These are phyloP conservation scores for Tetragonisca angustula DNA, from an alignment of 2,888 invertebrate species.

Conservation along the genomic window DNA sequence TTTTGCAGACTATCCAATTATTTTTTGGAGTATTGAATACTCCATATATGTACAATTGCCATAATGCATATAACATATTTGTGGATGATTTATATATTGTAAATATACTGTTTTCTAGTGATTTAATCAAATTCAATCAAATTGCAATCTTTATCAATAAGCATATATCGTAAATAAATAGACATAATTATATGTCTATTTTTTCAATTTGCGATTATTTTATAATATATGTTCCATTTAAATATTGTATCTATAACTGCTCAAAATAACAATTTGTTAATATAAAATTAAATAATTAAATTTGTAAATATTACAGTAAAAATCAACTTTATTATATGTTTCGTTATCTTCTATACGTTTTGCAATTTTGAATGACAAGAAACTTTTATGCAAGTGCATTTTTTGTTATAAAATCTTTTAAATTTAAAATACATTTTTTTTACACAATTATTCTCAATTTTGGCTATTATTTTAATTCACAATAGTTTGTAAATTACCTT, in stretches of 20 bases:
- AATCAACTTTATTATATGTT: slow-evolving; percentile 24
- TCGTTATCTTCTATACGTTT: slow-evolving; percentile 2
- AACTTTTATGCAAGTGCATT: slow-evolving; percentile 10
- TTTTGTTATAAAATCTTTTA: slow-evolving; percentile 3
- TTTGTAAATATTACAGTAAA: slow-evolving; percentile 49
- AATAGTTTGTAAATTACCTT: slow-evolving; percentile 42
- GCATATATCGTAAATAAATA: slow-evolving; percentile 25
- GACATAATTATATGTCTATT: slow-evolving; percentile 28
- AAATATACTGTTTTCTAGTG: slow-evolving; percentile 49
- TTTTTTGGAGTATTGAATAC: slow-evolving; percentile 22
- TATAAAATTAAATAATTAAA: slow-evolving; percentile 51
- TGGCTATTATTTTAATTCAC: slow-evolving; percentile 49
- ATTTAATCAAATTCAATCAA: slow-evolving; percentile 33
- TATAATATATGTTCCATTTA: slow-evolving; percentile 15
- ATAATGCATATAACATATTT: slow-evolving; percentile 34
- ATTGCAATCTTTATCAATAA: slow-evolving; percentile 20
- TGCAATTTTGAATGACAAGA: slow-evolving; percentile 3
- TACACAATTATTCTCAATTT: slow-evolving; percentile 35
- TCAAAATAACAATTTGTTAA: slow-evolving; percentile 45
- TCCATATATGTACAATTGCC: slow-evolving; percentile 25
- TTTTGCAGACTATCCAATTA: slow-evolving; percentile 16
- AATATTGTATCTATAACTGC: slow-evolving; percentile 30
- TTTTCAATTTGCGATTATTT: slow-evolving; percentile 27
- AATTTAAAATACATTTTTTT: slow-evolving; percentile 17
- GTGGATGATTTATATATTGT: slow-evolving; percentile 35